Evolutionary conservation across 2,888 invertebrate genomes (phyloP).

Genomic region (Cyaniris semiargus): DNA sequence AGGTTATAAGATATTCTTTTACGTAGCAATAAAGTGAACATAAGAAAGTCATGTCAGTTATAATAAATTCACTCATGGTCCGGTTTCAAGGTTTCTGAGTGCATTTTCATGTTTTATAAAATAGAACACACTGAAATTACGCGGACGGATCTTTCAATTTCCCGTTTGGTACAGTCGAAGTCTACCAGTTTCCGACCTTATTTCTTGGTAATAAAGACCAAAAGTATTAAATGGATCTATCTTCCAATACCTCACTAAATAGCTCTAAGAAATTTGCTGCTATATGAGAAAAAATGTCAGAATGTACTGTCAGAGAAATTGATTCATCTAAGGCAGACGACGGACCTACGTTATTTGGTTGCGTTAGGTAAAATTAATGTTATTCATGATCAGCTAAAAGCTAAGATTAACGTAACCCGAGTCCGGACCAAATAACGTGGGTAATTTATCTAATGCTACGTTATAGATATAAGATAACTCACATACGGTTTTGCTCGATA

Average conservation of each 20-base stretch:
- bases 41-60: background rate
- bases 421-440: too few species aligned
- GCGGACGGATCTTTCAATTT: slow-evolving; percentile 12
- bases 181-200: background rate
- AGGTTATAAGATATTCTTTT: background rate
- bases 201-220: background rate
- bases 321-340: too few species aligned
- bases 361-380: too few species aligned
- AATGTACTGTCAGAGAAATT: background rate
- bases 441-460: too few species aligned
- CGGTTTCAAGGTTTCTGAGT: background rate
- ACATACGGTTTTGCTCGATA: too few species aligned
- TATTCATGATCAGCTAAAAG: too few species aligned
- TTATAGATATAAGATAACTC: too few species aligned
- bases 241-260: background rate
- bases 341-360: too few species aligned
- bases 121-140: slow-evolving; percentile 2
- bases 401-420: too few species aligned
- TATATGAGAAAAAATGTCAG: slow-evolving; percentile 4
- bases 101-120: slow-evolving; percentile 4
- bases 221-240: background rate
- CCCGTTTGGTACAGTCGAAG: background rate
- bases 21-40: background rate
- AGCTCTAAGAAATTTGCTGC: background rate
- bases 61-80: background rate